Base-by-base conservation (phyloP, 2,888 invertebrate genomes). In the Cordylochernes scorpioides region DNA sequence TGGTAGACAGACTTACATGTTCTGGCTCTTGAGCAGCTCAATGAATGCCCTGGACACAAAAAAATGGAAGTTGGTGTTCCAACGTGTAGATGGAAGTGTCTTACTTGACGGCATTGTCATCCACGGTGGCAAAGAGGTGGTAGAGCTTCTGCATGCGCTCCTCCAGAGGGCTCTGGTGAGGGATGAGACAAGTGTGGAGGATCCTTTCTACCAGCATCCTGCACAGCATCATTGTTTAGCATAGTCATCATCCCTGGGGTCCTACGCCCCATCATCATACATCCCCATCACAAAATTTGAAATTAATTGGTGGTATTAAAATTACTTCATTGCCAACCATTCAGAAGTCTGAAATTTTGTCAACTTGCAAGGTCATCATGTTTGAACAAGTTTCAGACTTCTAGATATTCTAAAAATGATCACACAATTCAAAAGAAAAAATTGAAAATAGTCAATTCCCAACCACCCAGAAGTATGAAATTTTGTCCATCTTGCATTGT, bases 61-160 rank as follows among this genome's bases (percentile, higher is more conserved):
- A 29, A 15, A 31, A 3, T 14, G 15, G 12, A 7, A 19, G 19
- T 9, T 19, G 8, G 8, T 24, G n/a, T 24, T 24, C 6, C n/a
- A 7, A n/a, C 19, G n/a, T 15, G 12, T 10, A 5, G 6, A 8
- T 32, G 26, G 5, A 19, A 15, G 15, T 8, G n/a, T 40, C 47
- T 41, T 39, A 52, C 51, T 84, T 88, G 0, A 77, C 74, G 1
- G 88, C 88, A 52, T 88, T 74, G 42, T 86, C 80, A 48, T 91
- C 91, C 17, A 91, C 71, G 25, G 86, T 84, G 5, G 78, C 78
- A 49, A 86, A 67, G 21, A 91, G 56, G 49, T 82, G 77, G 49
- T 78, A 80, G 15, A 94, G 55, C 46, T 74, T 74, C 52, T 78
- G 80, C 88, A 91, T 91, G 36, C 88, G 63, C 34, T 82, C 73